Base-by-base conservation (phyloP, 2,797 vertebrate species). In the Fistularia tabacaria region DNA sequence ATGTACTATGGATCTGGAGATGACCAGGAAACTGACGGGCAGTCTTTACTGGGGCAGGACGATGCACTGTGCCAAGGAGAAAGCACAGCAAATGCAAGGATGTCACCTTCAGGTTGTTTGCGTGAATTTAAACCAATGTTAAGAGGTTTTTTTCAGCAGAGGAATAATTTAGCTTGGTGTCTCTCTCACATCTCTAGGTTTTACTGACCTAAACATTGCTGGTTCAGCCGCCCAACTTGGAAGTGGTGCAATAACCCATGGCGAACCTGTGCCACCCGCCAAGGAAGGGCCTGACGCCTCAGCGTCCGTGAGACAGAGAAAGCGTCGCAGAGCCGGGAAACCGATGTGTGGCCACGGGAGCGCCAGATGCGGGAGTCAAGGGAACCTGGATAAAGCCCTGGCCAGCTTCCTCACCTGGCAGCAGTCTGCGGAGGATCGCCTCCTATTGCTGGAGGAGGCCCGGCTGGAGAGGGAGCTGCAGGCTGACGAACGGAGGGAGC, bases 1-100 rank as follows among this genome's bases (percentile, higher is more conserved):
- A 79, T 93, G 85, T 92, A 92, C 67, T 92, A 92, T 8, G 88
- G 86, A 12, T 93, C 93, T 14, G 91, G 81, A 45, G 89, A 92
- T 15, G 92, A 93, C 1, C 87, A 83, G 36, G 91, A 92, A 13
- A 90, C 75, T 13, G 92, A 92, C 3, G 89, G 82, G 0, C 89
- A 87, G 49, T 90, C 90, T 76, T 73, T 89, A 0, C 69, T 84
- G 41, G 88, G 67, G 7, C 70, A 65, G 0, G 90, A 90, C 43
- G 88, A 90, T 15, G 73, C 90, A 7, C 46, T 84, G 64, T 87
- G 82, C 38, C 88, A 86, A 64, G 88, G 83, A 49, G 92, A 93
- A 66, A 76, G 85, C 55, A 85, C 88, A 38, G 43, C 80, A 14
- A 88, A 91, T 69, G 73, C 85, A 50, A 87, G 85, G 65, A 86